Evolutionary conservation across 1,140 invertebrate species (phyloP), one percentile per base, ranked within the genome.

Genomic region (Caerostris extrusa): DNA sequence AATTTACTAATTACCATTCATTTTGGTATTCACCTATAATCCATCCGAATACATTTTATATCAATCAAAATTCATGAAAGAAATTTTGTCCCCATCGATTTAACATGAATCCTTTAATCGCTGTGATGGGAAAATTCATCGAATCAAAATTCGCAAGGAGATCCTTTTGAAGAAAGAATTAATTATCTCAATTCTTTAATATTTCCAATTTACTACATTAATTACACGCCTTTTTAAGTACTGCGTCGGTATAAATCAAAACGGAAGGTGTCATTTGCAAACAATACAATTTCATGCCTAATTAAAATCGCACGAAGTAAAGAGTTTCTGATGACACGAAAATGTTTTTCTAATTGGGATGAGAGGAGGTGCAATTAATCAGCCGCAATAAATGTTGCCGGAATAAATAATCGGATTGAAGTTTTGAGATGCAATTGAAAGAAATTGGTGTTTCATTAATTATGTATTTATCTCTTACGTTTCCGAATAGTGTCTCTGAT

Each of bases 251-350:
- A 77, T 77, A 53, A 34, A 53, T 77, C 71, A 77, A 53, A 77
- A 5, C 71, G 34, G 53, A 12, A 53, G 71, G 71, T 77, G 71
- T 77, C 71, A 50, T 77, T 77, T 77, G 71, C 71, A 77, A 77
- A 77, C 34, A 77, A 50, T 64, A 12, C 71, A 77, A 77, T 77
- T 77, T 77, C 71, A 50, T 53, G 71, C 71, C 34, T 77, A 77
- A 77, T 77, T 77, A 77, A 77, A 77, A 77, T 77, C 34, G 50
- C 71, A 77, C 71, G 12, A 34, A 53, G 53, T 50, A 77, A 77
- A 50, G 71, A 3, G 71, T 50, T 50, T 34, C 34, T 12, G 19
- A 50, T 77, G 34, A 77, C 71, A 77, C 34, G 71, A 3, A 77
- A 77, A 53, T 12, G 34, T 77, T 77, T 77, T 64, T 77, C 50